phyloP scores from a whole-genome alignment of 2,888 invertebrate species.

The Dryococelus australis region DNA sequence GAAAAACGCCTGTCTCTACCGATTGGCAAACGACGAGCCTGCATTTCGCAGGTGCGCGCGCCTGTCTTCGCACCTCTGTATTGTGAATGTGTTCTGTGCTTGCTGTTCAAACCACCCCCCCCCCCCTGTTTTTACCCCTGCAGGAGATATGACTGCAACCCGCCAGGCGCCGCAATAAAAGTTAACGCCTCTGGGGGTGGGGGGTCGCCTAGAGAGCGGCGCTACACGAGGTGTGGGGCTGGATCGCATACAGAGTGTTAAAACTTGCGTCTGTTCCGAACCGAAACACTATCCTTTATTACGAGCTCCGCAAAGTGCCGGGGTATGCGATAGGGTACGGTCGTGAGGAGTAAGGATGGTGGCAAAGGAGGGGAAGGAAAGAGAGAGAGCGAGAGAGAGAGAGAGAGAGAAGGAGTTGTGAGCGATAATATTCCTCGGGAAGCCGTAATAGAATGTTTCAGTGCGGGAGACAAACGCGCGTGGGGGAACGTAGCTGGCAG shows the following conservation, averaged over 20 bases:
- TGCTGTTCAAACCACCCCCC: no score
- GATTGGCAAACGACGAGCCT: no score
- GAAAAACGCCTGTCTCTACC: no score
- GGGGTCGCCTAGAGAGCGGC: not conserved
- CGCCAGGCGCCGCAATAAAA: conserved; percentile 7
- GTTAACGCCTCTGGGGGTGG: not conserved
- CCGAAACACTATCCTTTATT: conserved; percentile 3
- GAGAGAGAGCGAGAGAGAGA: not conserved
- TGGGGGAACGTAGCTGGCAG: not conserved
- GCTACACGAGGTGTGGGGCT: no score
- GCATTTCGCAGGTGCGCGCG: no score
- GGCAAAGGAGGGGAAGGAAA: no score
- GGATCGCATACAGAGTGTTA: not conserved
- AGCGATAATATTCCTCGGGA: not conserved
- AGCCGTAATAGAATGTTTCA: not conserved
- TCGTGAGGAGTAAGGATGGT: no score
- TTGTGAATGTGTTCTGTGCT: no score
- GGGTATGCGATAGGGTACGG: no score
- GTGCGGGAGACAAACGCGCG: not conserved
- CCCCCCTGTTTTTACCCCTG: no score
- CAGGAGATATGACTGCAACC: not conserved
- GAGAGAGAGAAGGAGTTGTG: not conserved
- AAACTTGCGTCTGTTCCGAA: not conserved
- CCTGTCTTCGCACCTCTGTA: no score
- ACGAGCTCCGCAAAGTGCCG: not conserved